These are phyloP conservation scores for Oligia fasciuncula DNA, from an alignment of 2,888 invertebrate species.

Conservation along the genomic window DNA sequence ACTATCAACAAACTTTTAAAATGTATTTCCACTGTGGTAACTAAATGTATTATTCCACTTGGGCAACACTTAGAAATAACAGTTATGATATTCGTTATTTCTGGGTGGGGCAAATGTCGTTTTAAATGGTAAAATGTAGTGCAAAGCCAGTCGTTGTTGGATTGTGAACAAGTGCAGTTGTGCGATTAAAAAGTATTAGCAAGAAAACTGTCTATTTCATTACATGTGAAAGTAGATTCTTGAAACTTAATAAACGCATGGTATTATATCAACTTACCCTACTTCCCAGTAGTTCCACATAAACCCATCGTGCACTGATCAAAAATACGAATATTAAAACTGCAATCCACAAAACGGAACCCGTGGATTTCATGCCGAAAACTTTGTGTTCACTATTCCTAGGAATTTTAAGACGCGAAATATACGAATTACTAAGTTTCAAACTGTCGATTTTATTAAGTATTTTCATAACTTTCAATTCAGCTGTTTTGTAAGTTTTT, in stretches of 20 bases:
- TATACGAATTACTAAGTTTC: slow-evolving; percentile 75
- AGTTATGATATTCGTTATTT: too few relatives aligned
- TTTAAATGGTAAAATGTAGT: too few relatives aligned
- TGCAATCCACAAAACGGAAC: slow-evolving; percentile 32
- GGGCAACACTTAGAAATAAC: too few relatives aligned
- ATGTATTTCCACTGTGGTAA: too few relatives aligned
- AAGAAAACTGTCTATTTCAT: too few relatives aligned
- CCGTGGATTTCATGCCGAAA: slow-evolving; percentile 33
- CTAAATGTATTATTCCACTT: too few relatives aligned
- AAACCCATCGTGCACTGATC: slow-evolving; percentile 68
- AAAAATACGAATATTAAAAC: slow-evolving; percentile 57
- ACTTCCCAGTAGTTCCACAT: slow-evolving; percentile 68
- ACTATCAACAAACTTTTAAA: too few relatives aligned
- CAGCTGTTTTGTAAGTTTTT: slow-evolving; percentile 82
- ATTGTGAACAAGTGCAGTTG: too few relatives aligned
- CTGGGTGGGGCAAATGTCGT: too few relatives aligned
- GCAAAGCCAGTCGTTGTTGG: too few relatives aligned
- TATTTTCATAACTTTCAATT: slow-evolving; percentile 81
- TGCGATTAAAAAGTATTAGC: too few relatives aligned
- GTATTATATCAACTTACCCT: slow-evolving; percentile 65
- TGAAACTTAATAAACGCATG: neutral
- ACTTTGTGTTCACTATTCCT: slow-evolving; percentile 27
- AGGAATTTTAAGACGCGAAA: slow-evolving; percentile 73
- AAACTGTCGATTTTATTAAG: slow-evolving; percentile 79
- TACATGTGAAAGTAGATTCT: neutral